Evolutionary conservation across 2,888 invertebrate genomes (phyloP), one percentile per base, ranked within the genome.

Genomic region (Protonemura montana): DNA sequence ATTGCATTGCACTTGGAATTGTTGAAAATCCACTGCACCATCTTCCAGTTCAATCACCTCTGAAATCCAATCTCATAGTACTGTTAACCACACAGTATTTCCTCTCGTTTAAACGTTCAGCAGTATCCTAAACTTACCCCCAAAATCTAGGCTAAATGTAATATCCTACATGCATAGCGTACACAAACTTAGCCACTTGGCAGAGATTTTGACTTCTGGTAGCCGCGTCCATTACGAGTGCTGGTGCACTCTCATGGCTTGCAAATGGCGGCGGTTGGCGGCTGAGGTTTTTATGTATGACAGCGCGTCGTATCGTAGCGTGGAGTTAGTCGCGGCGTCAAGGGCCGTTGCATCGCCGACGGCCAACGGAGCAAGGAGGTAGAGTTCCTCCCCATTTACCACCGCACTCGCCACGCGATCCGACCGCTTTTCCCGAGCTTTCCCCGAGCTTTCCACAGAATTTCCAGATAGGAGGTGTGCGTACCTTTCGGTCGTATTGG

Each of bases 261-360:
- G 28, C 28, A 28, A 21, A 41, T 41, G 82, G 82, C 41, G n/a
- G 35, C 25, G 82, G 41, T 10, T 3, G 42, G 82, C 27, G 28
- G 6, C 28, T 7, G 35, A 83, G 82, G 42, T 30, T 30, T 83
- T 83, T 83, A 83, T 83, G 41, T 41, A 41, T 41, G 41, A 42
- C 82, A 83, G 30, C 35, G 82, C 41, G 86, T 78, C 80, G 29
- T 86, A 86, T 86, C 76, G 86, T 86, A 41, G 81, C 81, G 86
- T 81, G 80, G 76, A 86, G 86, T 81, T 86, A 86, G 81, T 29
- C 27, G 81, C 26, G 35, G 16, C 86, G 81, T 86, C 86, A 86
- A 28, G 41, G 30, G 30, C 41, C 81, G 86, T 82, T 80, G 86
- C 59, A 27, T 26, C 35, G 30, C 41, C 41, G 82, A 16, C 82